Conservation (phyloP, 2,113 vertebrate genomes). For the Seriola rivoliana region DNA sequence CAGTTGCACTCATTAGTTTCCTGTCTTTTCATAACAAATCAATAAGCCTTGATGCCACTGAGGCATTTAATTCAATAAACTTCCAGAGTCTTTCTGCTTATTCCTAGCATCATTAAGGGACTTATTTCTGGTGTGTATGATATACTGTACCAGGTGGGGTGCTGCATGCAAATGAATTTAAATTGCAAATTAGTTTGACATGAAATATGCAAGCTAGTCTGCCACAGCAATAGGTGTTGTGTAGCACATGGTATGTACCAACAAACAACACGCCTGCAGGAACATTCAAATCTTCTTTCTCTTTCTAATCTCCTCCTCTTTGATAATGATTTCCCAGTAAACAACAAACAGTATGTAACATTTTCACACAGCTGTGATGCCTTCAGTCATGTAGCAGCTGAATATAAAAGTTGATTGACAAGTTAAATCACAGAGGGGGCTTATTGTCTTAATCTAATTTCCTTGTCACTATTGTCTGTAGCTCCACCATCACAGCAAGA, state of each 20-base stretch:
- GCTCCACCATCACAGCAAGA: neutral
- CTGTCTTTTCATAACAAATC: constrained; percentile 15
- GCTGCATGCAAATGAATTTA: constrained; percentile 25
- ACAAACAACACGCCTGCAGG: constrained; percentile 53
- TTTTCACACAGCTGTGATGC: neutral
- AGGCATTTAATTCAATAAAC: constrained; percentile 4
- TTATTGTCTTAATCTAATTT: constrained; percentile 34
- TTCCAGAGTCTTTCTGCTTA: neutral
- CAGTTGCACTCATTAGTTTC: neutral
- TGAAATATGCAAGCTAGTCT: constrained; percentile 55
- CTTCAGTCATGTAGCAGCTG: constrained; percentile 12
- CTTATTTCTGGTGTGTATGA: constrained; percentile 7
- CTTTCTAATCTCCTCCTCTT: constrained; percentile 32
- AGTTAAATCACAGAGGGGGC: constrained; percentile 20
- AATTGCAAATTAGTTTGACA: constrained; percentile 50
- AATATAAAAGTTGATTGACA: constrained; percentile 43
- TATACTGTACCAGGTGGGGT: neutral
- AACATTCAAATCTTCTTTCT: constrained; percentile 4
- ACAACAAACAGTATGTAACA: constrained; percentile 27
- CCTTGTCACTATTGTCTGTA: constrained; percentile 11
- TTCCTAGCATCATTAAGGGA: neutral
- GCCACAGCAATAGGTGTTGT: constrained; percentile 20
- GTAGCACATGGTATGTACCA: constrained; percentile 12
- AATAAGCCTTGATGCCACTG: neutral
- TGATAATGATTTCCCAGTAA: constrained; percentile 43